Conservation (phyloP, 1,140 invertebrate genomes). For the Pseudomyrmex pallidus region DNA sequence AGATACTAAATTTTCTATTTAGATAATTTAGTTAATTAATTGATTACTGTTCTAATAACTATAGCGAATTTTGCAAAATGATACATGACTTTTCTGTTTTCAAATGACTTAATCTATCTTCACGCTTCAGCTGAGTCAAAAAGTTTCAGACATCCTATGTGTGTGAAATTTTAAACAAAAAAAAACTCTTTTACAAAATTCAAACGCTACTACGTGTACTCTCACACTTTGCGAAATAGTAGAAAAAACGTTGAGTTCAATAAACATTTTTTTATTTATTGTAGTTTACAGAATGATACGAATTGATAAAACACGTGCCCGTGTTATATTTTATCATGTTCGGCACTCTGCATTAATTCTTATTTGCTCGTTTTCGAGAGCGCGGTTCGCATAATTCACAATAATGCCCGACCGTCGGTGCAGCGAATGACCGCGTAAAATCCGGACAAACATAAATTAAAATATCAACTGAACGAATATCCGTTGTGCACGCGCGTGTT, state of each 20-base stretch:
- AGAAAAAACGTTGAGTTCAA: not conserved
- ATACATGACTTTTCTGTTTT: too few species aligned
- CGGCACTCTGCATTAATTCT: constrained; percentile 30
- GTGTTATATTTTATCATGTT: constrained; percentile 26
- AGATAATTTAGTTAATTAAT: too few species aligned
- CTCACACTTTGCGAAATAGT: not conserved
- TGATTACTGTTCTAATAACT: too few species aligned
- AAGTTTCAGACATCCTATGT: too few species aligned
- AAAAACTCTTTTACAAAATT: not conserved
- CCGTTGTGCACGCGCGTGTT: constrained; percentile 48
- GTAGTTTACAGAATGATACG: not conserved
- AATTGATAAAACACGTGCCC: not conserved
- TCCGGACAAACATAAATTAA: constrained; percentile 62
- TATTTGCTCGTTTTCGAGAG: constrained; percentile 46
- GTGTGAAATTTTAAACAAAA: not conserved
- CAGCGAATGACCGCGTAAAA: constrained; percentile 27
- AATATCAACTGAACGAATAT: constrained; percentile 59
- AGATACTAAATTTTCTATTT: too few species aligned
- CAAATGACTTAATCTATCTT: too few species aligned
- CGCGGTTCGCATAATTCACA: constrained; percentile 39
- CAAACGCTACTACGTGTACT: not conserved
- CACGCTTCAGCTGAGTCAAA: too few species aligned
- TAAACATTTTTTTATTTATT: not conserved
- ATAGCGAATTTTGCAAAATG: too few species aligned
- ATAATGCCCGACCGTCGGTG: constrained; percentile 41